Conservation (phyloP, 2,797 vertebrate genomes). For the Monodelphis domestica region DNA sequence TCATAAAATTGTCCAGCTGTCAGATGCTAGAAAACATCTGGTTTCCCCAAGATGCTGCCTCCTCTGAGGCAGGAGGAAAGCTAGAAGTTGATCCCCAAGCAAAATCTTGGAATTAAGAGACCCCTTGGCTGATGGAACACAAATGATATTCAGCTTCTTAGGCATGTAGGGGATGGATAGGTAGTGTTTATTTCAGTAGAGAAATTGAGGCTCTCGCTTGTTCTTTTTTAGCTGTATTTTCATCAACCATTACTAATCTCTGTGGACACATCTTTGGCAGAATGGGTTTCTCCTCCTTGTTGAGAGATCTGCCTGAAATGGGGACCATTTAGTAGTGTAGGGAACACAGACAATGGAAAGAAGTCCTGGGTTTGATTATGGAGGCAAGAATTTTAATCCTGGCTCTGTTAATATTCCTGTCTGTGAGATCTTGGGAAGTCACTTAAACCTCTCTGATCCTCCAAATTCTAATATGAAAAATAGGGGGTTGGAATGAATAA, state of each 20-base stretch:
- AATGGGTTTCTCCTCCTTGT: background rate
- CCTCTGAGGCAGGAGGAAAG: background rate
- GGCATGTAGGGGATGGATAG: background rate
- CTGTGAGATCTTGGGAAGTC: background rate
- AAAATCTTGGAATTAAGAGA: background rate
- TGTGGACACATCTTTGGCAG: background rate
- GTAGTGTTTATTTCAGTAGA: conserved; percentile 2
- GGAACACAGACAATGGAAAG: no score
- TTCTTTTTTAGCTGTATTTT: background rate
- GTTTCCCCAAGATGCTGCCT: background rate
- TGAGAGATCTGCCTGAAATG: no score
- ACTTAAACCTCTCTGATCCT: background rate
- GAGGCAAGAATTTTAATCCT: background rate
- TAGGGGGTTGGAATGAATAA: background rate
- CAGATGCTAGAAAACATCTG: conserved; percentile 23
- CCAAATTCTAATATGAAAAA: background rate
- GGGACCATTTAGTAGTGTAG: no score
- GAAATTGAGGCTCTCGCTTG: background rate
- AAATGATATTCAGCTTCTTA: background rate
- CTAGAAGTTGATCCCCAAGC: background rate
- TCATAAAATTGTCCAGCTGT: background rate
- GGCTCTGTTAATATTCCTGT: background rate
- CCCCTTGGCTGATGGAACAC: background rate
- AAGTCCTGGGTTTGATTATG: no score
- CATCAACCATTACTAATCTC: background rate